Conservation (phyloP, 37 sponge, comb jelly and placozoan genomes). For the Ianthella basta region DNA sequence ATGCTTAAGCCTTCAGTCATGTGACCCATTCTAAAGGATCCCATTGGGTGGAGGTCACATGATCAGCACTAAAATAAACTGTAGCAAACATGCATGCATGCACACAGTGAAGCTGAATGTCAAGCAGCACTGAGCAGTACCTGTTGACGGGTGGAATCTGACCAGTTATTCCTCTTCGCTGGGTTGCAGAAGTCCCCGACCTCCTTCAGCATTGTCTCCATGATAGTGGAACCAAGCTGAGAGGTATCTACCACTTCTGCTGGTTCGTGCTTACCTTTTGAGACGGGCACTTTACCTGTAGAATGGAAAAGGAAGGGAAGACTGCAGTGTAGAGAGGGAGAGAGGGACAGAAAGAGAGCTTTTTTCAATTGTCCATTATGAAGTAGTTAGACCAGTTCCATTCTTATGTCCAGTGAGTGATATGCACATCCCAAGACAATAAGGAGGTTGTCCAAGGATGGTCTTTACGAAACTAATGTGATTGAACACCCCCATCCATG, state of each 20-base stretch:
- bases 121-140: constrained; percentile 25
- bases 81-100: not conserved
- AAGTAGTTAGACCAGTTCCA: no score
- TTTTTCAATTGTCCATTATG: not conserved
- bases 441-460: no score
- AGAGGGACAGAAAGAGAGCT: not conserved
- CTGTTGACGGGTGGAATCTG: constrained; percentile 48
- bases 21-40: not conserved
- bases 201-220: constrained; percentile 85
- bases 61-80: not conserved
- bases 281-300: no score
- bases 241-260: constrained; percentile 39
- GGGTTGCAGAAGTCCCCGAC: constrained; percentile 81
- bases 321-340: not conserved
- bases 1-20: no score
- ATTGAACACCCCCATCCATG: no score
- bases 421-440: no score
- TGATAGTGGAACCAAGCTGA: constrained; percentile 78
- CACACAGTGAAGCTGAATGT: not conserved
- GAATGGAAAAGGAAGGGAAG: no score
- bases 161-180: constrained; percentile 59
- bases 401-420: no score
- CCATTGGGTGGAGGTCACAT: not conserved
- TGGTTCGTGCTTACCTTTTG: not conserved
- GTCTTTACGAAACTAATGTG: no score